Evolutionary conservation across 1,140 invertebrate genomes (phyloP), one percentile per base, ranked within the genome.

Genomic region (Anastrepha obliqua): DNA sequence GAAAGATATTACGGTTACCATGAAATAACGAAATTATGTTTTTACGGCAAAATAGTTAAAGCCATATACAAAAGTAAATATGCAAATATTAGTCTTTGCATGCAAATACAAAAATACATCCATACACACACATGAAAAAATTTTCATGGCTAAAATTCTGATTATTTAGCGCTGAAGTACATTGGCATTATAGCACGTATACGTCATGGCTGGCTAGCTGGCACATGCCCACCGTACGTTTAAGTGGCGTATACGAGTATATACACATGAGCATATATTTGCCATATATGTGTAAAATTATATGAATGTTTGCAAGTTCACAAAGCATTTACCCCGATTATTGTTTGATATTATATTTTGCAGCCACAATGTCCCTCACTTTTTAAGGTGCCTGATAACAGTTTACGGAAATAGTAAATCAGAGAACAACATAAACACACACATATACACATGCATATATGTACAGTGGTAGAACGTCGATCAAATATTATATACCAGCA

Each of bases 161-260:
- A 81, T 81, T 81, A 55, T n/a, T 81, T 81, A 81, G 55, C 74
- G 74, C 47, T 81, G 7, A 81, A 81, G 74, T 81, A 81, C 74
- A 58, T 81, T 51, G 74, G 74, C 47, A 81, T 55, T 81, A 55
- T 55, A n/a, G n/a, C 74, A 81, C 74, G 74, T 81, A 81, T 81
- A 81, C 74, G 74, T 81, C 74, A 81, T 81, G 74, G 74, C 42
- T 81, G 74, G 47, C 74, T 42, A 81, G 47, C 17, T 55, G 47
- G 47, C 74, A 29, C 74, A 81, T 74, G 67, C 67, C 17, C 42
- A 74, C 15, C 39, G 13, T 44, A 42, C 67, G 13, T 4, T 74
- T 44, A 42, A 44, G 42, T 15, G 11, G 4, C 15, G 60, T 15
- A 55, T 8, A 55, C 11, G 51, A 55, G 51, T 13, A 62, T 62